Conservation (phyloP, 2,113 vertebrate genomes). For the Dasyurus viverrinus region DNA sequence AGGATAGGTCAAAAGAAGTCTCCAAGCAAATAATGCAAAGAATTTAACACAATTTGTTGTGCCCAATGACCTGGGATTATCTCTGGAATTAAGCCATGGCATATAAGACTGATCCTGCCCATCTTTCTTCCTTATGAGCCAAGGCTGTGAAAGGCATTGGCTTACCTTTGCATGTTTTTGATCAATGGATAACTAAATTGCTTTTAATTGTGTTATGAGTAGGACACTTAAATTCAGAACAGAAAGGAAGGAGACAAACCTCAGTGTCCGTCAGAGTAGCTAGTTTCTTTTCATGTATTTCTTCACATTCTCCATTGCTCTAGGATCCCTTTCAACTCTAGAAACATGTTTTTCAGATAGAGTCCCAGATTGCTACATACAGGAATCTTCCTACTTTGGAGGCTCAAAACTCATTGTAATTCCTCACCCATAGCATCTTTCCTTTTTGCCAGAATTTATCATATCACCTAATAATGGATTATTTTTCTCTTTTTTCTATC, state of each 20-base stretch:
- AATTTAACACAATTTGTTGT: background rate
- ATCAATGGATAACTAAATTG: background rate
- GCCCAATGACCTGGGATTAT: background rate
- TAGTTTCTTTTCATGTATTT: background rate
- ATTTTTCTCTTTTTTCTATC: too few species aligned
- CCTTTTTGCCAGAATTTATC: background rate
- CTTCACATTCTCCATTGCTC: background rate
- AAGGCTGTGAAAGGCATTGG: background rate
- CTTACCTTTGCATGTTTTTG: background rate
- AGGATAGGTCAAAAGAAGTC: background rate
- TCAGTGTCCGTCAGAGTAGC: background rate
- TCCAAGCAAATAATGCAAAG: background rate
- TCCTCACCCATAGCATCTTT: background rate
- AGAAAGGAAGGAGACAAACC: background rate
- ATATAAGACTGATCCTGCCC: background rate
- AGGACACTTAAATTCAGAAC: background rate
- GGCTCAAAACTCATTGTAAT: background rate
- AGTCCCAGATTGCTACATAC: background rate
- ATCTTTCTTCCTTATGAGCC: background rate
- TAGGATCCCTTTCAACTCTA: background rate
- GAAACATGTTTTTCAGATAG: background rate
- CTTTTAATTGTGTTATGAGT: background rate
- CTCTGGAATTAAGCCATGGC: background rate
- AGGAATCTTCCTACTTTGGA: background rate
- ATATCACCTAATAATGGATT: background rate